Evolutionary conservation across 2,113 vertebrate genomes (phyloP).

Genomic region (Gavia stellata): DNA sequence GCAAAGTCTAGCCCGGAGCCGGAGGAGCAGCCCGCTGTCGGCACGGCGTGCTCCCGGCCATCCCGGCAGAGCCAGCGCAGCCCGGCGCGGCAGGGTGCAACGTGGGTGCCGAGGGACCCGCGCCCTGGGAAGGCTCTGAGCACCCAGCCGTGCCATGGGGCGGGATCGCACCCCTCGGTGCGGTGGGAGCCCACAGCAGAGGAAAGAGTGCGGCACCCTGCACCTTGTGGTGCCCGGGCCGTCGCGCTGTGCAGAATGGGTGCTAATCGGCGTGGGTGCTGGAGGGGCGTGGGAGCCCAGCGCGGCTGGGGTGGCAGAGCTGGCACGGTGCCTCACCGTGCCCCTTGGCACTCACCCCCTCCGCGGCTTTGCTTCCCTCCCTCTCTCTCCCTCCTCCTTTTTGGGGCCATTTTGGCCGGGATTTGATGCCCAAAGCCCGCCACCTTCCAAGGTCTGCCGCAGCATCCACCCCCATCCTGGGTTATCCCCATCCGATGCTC

Average conservation of each 20-base stretch:
- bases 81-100: fast-evolving
- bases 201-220: background rate
- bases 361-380: background rate
- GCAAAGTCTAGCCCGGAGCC: fast-evolving
- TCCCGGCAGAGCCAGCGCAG: background rate
- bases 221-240: background rate
- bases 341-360: background rate
- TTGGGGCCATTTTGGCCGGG: background rate
- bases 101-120: background rate
- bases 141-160: background rate
- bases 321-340: too few relatives aligned
- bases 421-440: background rate
- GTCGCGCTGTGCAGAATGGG: background rate
- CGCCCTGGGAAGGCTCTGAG: background rate
- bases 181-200: background rate
- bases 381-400: background rate
- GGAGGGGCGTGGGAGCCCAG: too few relatives aligned
- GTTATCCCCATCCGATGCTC: too few relatives aligned
- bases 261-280: background rate
- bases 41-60: background rate
- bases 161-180: background rate
- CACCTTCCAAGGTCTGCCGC: background rate
- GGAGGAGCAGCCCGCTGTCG: background rate
- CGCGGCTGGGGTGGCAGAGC: background rate
- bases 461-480: background rate